Evolutionary conservation across 1,140 invertebrate genomes (phyloP), one percentile per base, ranked within the genome.

Genomic region (Scaptomyza graminum): DNA sequence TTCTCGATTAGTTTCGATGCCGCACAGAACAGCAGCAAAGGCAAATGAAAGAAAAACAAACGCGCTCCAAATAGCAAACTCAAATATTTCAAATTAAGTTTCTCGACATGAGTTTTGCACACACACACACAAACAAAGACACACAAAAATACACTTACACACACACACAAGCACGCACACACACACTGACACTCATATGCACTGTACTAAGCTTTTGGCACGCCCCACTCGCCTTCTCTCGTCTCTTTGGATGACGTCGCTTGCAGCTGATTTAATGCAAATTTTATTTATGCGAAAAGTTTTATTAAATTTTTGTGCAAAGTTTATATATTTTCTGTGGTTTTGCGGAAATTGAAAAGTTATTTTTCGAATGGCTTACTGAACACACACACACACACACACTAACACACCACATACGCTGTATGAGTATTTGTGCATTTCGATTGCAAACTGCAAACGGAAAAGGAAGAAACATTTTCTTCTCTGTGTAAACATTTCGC

Each of bases 281-380:
- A 89, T 88, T 88, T 89, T 88, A 88, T 88, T 88, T 88, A 88
- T 88, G 83, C 83, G 83, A 88, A 88, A 88, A 88, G 83, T 88
- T 88, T 88, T 88, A 88, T 88, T 88, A 88, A 88, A 88, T 88
- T 88, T 88, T 88, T 88, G 83, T 79, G 83, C 83, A 88, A 88
- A 88, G 83, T 88, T 88, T 80, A 88, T 80, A 88, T 88, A 88
- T 88, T 88, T 87, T 88, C 83, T 88, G 83, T 88, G 83, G 83
- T 88, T 88, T 88, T 88, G 83, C 83, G 83, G 83, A 88, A 88
- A 88, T 88, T 88, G 83, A 88, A 88, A 88, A 88, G 83, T 88
- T 88, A 88, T 88, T 83, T 88, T 84, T 85, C 83, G 84, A 82
- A 84, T 84, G 73, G 79, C 80, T 84, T 82, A 82, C 79, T 79